These are phyloP conservation scores for Leptopilina syphax DNA, from an alignment of 2,888 invertebrate species.

Conservation along the genomic window DNA sequence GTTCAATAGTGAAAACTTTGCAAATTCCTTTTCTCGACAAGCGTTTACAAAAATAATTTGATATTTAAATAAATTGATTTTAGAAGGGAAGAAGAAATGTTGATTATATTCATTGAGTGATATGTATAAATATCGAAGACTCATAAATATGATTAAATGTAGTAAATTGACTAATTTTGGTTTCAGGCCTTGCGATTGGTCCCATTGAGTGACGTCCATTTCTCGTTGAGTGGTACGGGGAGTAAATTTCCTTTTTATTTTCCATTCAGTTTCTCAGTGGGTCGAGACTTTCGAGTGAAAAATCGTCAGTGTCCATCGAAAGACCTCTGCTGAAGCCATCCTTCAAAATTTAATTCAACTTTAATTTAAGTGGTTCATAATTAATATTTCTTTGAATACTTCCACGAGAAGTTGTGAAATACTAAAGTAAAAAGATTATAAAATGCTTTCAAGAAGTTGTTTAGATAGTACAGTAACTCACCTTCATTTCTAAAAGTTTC, in stretches of 20 bases:
- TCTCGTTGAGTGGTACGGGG: constrained; percentile 11
- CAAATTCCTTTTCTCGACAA: neutral
- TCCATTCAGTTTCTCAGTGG: constrained; percentile 85
- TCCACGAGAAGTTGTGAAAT: neutral
- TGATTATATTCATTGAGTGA: constrained; percentile 30
- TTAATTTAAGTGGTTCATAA: no score
- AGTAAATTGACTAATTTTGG: constrained; percentile 74
- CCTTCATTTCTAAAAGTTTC: constrained; percentile 92
- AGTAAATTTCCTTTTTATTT: neutral
- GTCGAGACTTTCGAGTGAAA: constrained; percentile 95
- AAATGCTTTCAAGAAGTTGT: no score
- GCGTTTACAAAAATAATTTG: neutral
- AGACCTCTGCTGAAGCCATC: constrained; percentile 93
- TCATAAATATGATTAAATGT: constrained; percentile 61
- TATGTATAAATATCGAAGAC: constrained; percentile 56
- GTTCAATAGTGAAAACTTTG: neutral
- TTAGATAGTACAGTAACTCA: constrained; percentile 65
- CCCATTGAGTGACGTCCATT: constrained; percentile 53
- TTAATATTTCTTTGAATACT: no score
- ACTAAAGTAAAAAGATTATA: no score
- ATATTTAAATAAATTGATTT: neutral
- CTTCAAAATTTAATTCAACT: constrained; percentile 78
- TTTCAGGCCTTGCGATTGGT: constrained; percentile 57
- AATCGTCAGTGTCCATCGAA: constrained; percentile 94
- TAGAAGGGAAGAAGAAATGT: neutral